Evolutionary conservation across 2,888 invertebrate species (phyloP).

Genomic region (Prosapia bicincta): DNA sequence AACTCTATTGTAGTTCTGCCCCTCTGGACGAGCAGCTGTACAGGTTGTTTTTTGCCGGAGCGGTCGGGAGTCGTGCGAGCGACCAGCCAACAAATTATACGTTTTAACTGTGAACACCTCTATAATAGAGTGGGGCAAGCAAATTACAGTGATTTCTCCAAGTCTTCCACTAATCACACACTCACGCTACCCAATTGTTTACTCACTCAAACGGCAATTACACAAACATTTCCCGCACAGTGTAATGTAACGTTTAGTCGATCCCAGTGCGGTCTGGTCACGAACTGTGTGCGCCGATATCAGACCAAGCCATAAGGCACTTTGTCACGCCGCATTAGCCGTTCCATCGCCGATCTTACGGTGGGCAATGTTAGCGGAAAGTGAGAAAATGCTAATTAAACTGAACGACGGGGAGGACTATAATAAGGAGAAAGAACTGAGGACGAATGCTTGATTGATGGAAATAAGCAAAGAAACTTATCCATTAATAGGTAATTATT

Average conservation of each 20-base stretch:
- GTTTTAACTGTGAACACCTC: slow-evolving; percentile 18
- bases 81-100: slow-evolving; percentile 9
- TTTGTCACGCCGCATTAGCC: no score
- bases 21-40: neutral
- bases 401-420: no score
- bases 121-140: slow-evolving; percentile 14
- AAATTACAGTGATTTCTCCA: slow-evolving; percentile 18
- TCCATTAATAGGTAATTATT: no score
- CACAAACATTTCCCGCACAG: neutral
- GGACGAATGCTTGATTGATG: no score
- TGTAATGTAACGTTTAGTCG: neutral
- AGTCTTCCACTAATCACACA: neutral
- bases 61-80: neutral
- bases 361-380: no score
- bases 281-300: neutral
- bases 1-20: no score
- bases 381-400: no score
- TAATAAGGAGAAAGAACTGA: no score
- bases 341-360: no score
- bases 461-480: no score
- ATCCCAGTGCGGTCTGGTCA: neutral
- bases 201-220: neutral
- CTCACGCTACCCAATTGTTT: neutral
- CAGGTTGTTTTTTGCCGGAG: neutral
- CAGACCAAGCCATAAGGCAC: no score